These are phyloP conservation scores for Microctonus aethiopoides DNA, from an alignment of 2,888 invertebrate genomes.

Conservation along the genomic window DNA sequence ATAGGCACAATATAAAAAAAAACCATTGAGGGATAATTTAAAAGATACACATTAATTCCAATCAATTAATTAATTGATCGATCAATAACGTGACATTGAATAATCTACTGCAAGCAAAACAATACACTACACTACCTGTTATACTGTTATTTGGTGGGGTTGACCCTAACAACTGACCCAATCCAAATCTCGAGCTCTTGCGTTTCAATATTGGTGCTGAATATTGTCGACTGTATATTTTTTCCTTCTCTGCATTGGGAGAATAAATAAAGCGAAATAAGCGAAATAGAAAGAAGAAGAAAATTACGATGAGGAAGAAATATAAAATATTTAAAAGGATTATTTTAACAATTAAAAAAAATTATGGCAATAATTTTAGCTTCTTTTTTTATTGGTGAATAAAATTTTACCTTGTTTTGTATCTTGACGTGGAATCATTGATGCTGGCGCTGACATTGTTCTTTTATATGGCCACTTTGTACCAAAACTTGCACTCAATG, in stretches of 20 bases:
- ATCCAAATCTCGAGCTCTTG: slow-evolving; percentile 91
- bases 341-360: background rate
- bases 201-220: slow-evolving; percentile 95
- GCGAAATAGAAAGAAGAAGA: background rate
- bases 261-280: slow-evolving; percentile 27
- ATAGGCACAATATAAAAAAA: slow-evolving; percentile 44
- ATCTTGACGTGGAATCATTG: slow-evolving; percentile 81
- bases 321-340: background rate
- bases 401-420: slow-evolving; percentile 72
- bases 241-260: slow-evolving; percentile 78
- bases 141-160: slow-evolving; percentile 72
- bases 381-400: background rate
- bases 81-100: background rate
- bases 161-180: slow-evolving; percentile 83
- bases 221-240: slow-evolving; percentile 89
- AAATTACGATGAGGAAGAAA: background rate
- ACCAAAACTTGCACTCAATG: slow-evolving; percentile 88
- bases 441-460: slow-evolving; percentile 92
- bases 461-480: slow-evolving; percentile 96
- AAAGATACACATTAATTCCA: background rate
- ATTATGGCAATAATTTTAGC: background rate
- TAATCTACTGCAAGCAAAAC: slow-evolving; percentile 42
- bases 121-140: slow-evolving; percentile 71
- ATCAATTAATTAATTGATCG: background rate
- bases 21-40: background rate